Evolutionary conservation across 2,113 vertebrate species (phyloP).

Genomic region (Phyllostomus discolor): DNA sequence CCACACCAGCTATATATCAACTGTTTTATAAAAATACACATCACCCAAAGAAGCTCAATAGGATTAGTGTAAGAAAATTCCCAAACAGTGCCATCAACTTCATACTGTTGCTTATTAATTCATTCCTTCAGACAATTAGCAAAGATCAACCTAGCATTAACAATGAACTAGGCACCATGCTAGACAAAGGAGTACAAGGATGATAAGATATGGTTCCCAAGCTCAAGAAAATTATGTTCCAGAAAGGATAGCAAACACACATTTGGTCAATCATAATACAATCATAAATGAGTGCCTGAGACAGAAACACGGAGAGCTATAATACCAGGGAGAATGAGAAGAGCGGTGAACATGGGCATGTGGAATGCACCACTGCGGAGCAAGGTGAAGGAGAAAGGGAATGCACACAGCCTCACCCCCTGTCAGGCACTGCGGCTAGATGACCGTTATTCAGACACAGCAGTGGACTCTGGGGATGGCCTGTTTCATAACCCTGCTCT

Average conservation of each 20-base stretch:
- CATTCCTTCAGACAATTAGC: background rate
- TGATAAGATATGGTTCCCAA: background rate
- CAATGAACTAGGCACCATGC: background rate
- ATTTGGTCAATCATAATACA: background rate
- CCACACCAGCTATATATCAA: background rate
- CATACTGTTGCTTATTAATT: background rate
- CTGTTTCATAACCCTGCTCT: background rate
- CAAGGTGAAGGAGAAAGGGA: background rate
- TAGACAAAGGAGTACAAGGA: background rate
- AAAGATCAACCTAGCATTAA: background rate
- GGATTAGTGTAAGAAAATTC: background rate
- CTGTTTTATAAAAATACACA: background rate
- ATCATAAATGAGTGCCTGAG: background rate
- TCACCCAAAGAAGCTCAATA: background rate
- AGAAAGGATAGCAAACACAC: background rate
- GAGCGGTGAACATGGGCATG: fast-evolving
- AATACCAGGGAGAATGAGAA: background rate
- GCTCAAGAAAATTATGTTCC: background rate
- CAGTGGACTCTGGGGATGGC: background rate
- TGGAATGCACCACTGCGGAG: fast-evolving
- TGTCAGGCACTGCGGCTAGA: background rate
- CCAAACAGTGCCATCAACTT: background rate
- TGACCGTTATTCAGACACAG: background rate
- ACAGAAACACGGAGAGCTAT: background rate
- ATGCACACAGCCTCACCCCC: fast-evolving